Conservation (phyloP, 2,888 invertebrate species). For the Smittia sp. region DNA sequence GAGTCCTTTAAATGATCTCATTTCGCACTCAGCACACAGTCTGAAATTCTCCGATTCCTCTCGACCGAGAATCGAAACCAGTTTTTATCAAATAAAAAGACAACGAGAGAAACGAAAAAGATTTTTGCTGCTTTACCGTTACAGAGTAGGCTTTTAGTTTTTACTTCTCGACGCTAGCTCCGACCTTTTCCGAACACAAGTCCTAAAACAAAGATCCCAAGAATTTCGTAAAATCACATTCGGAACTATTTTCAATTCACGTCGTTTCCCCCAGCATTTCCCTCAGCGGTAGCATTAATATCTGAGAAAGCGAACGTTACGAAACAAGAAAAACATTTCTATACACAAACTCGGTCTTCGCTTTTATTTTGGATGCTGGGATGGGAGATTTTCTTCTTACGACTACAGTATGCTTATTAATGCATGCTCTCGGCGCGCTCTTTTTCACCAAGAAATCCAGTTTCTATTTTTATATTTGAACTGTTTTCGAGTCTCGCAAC, state of each 20-base stretch:
- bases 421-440: slow-evolving; percentile 29
- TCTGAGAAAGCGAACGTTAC: not conserved
- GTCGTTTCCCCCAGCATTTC: not conserved
- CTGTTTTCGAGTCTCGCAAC: slow-evolving; percentile 31
- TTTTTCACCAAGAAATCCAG: slow-evolving; percentile 38
- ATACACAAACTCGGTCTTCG: not conserved
- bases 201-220: not conserved
- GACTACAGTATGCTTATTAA: slow-evolving; percentile 3
- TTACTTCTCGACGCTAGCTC: not conserved
- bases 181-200: not conserved
- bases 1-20: slow-evolving; percentile 2
- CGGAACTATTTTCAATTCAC: slow-evolving; percentile 3
- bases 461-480: slow-evolving; percentile 39
- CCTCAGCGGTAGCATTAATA: not conserved
- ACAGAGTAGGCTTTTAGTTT: slow-evolving; percentile 14
- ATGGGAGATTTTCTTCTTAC: not conserved
- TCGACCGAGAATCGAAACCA: slow-evolving; percentile 16
- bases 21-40: slow-evolving; percentile 8
- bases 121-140: slow-evolving; percentile 39
- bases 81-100: slow-evolving; percentile 38
- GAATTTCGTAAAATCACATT: too few species aligned
- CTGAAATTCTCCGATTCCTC: not conserved
- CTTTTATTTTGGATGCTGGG: not conserved
- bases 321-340: slow-evolving; percentile 17
- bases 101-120: not conserved